A percentile compares a stretch with the other conserved stretches of the same genome.
Evolutionary conservation across 1,140 invertebrate species (phyloP).

Genomic region (Littorina saxatilis): DNA sequence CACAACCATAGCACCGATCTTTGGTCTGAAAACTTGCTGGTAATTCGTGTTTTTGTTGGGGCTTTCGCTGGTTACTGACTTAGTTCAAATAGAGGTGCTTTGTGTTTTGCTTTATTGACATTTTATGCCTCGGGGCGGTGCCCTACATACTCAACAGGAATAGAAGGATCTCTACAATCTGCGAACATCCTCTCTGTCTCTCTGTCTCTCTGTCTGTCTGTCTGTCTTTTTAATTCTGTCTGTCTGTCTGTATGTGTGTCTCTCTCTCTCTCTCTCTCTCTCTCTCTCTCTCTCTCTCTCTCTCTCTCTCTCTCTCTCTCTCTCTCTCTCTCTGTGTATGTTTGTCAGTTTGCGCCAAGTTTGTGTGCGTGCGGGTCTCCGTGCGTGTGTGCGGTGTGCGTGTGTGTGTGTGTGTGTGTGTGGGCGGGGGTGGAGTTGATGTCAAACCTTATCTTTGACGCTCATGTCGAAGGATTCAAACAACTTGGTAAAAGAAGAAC

Average conservation of each 20-base stretch:
- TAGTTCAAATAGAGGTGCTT: no score
- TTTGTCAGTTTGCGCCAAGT: background rate
- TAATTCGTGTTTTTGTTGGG: no score
- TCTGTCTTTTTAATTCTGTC: background rate
- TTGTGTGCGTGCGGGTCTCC: background rate
- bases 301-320: background rate
- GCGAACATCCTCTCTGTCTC: background rate
- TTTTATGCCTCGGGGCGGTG: background rate
- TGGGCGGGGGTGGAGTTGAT: no score
- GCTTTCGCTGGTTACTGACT: no score
- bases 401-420: background rate
- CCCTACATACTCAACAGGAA: background rate
- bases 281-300: background rate
- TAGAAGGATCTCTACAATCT: no score
- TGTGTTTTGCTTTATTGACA: no score
- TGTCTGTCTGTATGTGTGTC: background rate
- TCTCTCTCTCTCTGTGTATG: background rate
- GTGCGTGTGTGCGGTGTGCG: constrained; percentile 4
- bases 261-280: background rate
- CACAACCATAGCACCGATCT: no score
- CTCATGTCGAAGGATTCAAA: no score
- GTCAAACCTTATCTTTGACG: no score
- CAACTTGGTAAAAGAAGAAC: no score
- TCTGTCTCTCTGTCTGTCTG: constrained; percentile 1
- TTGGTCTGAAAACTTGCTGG: no score